Evolutionary conservation across 2,888 invertebrate species (phyloP), one percentile per base, ranked within the genome.

Genomic region (Argyra leucocephala): DNA sequence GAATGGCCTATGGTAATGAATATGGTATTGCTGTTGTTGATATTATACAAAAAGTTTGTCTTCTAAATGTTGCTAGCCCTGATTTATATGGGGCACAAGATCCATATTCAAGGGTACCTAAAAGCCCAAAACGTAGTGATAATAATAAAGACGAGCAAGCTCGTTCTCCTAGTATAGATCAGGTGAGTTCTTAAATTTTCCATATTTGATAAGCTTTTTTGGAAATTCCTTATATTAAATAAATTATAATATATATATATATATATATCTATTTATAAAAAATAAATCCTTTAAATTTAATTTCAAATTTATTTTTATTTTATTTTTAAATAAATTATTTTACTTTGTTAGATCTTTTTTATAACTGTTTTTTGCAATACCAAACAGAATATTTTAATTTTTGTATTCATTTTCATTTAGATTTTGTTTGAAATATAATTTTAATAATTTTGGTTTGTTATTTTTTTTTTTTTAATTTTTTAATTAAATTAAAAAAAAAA

Each of bases 1-100:
- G 97, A 78, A 86, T 98, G 88, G 93, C 96, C 75, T 97, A 96
- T 84, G 97, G 97, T 75, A 96, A 94, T 79, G 96, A 97, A 82
- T 89, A 91, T 74, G 96, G 97, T 74, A 84, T 98, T 79, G 95
- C 94, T 78, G 89, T 98, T 81, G 88, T 96, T 76, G 98, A 98
- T 84, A 88, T 93, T 80, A 85, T 92, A 77, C 95, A 96, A 81
- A 93, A 92, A 82, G 85, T 88, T 70, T 90, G 91, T 80, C 85
- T 97, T 76, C 83, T 91, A 71, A 95, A 93, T 81, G 86, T 94
- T 79, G 90, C 90, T 71, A 91, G 94, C 72, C 88, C 90, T 72
- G 94, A 96, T 81, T 85, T 98, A 72, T 96, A 96, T 84, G 92
- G 91, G 76, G 85, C 88, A 62, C 87, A 89, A 76, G 93, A 93